These are phyloP conservation scores for Phocoena phocoena DNA, from an alignment of 2,113 vertebrate genomes.

Conservation along the genomic window DNA sequence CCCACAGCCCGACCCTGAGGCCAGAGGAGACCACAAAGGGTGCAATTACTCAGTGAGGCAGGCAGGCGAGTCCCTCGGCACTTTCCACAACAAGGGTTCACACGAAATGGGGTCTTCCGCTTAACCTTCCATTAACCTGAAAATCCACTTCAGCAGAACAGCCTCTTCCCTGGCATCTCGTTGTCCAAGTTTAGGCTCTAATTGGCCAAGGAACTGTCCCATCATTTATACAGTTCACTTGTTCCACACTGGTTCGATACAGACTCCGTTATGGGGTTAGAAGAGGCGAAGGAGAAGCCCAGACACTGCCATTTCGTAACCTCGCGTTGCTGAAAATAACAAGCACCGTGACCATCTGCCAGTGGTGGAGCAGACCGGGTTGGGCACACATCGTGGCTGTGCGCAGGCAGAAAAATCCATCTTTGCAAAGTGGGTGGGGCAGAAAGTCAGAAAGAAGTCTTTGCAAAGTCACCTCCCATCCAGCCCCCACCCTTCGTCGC, in stretches of 20 bases:
- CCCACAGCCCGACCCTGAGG: background rate
- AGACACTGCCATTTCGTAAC: background rate
- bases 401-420: background rate
- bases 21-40: background rate
- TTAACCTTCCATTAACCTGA: slow-evolving; percentile 61
- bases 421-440: background rate
- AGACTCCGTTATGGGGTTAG: background rate
- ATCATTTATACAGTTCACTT: background rate
- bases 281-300: background rate
- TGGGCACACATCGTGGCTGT: background rate
- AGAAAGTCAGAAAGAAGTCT: background rate
- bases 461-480: background rate
- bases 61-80: background rate
- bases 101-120: background rate
- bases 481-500: rapidly evolving
- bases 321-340: background rate
- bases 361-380: rapidly evolving
- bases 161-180: background rate
- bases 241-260: background rate
- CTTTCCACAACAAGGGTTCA: background rate
- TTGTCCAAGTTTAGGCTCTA: background rate
- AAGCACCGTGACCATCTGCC: background rate
- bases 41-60: background rate
- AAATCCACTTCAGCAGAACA: background rate
- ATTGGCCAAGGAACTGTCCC: background rate